These are phyloP conservation scores for Mya arenaria DNA, from an alignment of 1,140 invertebrate genomes.

Conservation along the genomic window DNA sequence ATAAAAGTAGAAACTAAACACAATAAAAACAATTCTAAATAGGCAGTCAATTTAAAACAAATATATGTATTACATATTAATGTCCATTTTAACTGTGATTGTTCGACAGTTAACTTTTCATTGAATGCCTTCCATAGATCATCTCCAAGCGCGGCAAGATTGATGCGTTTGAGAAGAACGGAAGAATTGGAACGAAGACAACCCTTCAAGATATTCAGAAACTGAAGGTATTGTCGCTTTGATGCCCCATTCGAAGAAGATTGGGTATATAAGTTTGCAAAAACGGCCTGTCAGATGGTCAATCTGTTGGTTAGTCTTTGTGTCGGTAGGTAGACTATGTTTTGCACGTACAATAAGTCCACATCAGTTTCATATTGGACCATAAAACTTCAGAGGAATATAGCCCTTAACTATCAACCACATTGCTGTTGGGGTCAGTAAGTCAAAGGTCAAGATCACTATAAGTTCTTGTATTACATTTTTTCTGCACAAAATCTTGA, in stretches of 20 bases:
- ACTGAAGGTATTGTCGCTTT: conserved; percentile 57
- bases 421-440: too few species aligned
- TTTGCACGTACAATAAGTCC: background rate
- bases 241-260: background rate
- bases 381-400: too few species aligned
- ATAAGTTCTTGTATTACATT: too few species aligned
- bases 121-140: conserved; percentile 44
- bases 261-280: too few species aligned
- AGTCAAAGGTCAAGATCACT: too few species aligned
- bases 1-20: too few species aligned
- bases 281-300: background rate
- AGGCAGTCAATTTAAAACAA: too few species aligned
- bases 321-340: background rate
- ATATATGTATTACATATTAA: too few species aligned
- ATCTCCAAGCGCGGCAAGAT: conserved; percentile 11
- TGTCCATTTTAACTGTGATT: background rate
- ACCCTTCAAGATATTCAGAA: conserved; percentile 69
- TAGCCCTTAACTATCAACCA: too few species aligned
- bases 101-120: conserved; percentile 53
- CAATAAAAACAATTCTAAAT: too few species aligned
- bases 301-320: background rate
- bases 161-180: background rate
- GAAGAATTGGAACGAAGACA: conserved; percentile 56
- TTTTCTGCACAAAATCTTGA: too few species aligned
- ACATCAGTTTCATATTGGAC: too few species aligned